Conservation (phyloP, 2,113 vertebrate genomes). For the Macquaria ambigua region DNA sequence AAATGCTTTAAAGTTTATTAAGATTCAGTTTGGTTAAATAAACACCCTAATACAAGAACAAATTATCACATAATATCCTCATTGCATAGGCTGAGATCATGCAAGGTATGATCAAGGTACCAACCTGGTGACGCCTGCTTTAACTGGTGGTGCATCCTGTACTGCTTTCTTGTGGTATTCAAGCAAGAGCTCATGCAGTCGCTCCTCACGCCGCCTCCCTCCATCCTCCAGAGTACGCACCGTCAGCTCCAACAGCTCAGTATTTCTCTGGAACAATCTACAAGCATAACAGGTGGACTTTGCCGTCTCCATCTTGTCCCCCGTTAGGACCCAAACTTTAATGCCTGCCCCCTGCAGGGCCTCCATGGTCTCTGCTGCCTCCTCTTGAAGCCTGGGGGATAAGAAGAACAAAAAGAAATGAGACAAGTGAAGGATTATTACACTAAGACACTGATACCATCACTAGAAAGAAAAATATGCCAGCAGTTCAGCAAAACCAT, state of each 20-base stretch:
- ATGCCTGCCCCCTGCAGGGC: constrained; percentile 94
- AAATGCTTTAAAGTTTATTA: background rate
- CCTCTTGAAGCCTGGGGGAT: constrained; percentile 91
- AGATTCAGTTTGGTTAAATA: background rate
- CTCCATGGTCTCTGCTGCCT: constrained; percentile 95
- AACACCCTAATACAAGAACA: background rate
- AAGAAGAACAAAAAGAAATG: background rate
- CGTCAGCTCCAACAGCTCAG: constrained; percentile 94
- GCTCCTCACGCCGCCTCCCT: constrained; percentile 86
- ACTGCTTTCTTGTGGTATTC: constrained; percentile 94
- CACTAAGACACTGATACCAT: background rate
- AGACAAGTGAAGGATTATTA: background rate
- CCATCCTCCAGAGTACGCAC: constrained; percentile 87
- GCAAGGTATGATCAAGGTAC: background rate
- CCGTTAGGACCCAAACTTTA: constrained; percentile 97
- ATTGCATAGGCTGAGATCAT: background rate
- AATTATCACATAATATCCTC: background rate
- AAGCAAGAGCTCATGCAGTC: constrained; percentile 90
- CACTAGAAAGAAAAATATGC: background rate
- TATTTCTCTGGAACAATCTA: constrained; percentile 92
- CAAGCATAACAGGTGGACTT: constrained; percentile 98
- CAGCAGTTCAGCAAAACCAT: background rate
- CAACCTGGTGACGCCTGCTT: constrained; percentile 88
- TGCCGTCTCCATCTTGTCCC: constrained; percentile 98
- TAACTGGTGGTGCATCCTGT: constrained; percentile 86